Conservation (phyloP, 2,888 invertebrate species). For the Drosophila mettleri region DNA sequence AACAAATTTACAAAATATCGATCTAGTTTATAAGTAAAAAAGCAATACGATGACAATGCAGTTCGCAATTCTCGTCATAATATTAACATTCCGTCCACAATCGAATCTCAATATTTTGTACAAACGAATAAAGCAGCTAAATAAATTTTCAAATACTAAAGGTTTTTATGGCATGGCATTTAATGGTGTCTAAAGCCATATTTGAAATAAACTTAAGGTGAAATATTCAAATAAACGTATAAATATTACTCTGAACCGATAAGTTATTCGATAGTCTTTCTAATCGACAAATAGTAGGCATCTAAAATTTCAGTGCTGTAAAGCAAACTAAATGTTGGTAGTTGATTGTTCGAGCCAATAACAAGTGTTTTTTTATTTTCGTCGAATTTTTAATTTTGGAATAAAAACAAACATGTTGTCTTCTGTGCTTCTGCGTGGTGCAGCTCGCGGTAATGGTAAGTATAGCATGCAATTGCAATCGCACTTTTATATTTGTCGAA, state of each 20-base stretch:
- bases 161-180: too few relatives aligned
- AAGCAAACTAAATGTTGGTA: constrained; percentile 22
- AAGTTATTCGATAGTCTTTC: constrained; percentile 17
- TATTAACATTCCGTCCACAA: constrained; percentile 52
- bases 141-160: constrained; percentile 15
- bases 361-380: constrained; percentile 44
- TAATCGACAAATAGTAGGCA: constrained; percentile 18
- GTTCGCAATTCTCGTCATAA: constrained; percentile 14
- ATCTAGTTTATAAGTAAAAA: constrained; percentile 41
- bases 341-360: constrained; percentile 31
- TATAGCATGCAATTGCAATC: not conserved
- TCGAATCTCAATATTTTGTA: constrained; percentile 65
- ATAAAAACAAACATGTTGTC: constrained; percentile 67
- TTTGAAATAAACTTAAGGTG: not conserved
- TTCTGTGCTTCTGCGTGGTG: constrained; percentile 75
- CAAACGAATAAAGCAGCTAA: constrained; percentile 47
- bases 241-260: constrained; percentile 17
- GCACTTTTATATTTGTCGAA: not conserved
- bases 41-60: not conserved
- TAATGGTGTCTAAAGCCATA: not conserved
- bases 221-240: not conserved
- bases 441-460: constrained; percentile 77
- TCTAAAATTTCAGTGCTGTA: constrained; percentile 46
- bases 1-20: constrained; percentile 23
- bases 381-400: constrained; percentile 31